These are phyloP conservation scores for Strix aluco DNA, from an alignment of 2,113 vertebrate species.

Conservation along the genomic window DNA sequence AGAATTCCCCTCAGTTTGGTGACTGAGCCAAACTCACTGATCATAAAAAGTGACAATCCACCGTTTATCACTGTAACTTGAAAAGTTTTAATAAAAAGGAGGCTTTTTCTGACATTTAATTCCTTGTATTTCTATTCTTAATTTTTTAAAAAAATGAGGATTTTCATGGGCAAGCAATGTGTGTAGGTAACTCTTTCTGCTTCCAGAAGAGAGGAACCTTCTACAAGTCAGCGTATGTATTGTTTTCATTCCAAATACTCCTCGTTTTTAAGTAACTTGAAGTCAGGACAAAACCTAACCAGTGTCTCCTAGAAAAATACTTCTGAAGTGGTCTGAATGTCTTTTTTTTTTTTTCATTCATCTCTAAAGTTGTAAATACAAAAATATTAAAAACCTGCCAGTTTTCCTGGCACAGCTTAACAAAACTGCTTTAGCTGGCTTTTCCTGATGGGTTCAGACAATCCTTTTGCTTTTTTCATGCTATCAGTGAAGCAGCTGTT, in stretches of 20 bases:
- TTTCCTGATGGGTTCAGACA: background rate
- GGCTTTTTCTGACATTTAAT: background rate
- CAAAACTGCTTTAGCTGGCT: background rate
- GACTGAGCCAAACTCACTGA: background rate
- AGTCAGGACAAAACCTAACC: background rate
- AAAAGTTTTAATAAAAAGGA: slow-evolving; percentile 30
- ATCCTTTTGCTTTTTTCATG: background rate
- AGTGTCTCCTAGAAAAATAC: background rate
- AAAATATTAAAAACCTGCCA: background rate
- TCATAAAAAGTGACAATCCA: background rate
- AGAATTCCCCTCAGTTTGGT: background rate
- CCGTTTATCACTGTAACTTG: background rate
- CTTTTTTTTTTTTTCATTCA: background rate
- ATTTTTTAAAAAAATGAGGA: rapidly evolving
- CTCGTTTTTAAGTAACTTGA: background rate
- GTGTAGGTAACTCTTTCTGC: background rate
- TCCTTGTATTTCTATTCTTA: background rate
- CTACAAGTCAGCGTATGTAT: background rate
- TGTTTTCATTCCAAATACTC: background rate
- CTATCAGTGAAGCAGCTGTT: background rate
- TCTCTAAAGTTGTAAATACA: background rate
- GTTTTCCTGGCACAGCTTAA: background rate
- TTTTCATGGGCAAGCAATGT: background rate
- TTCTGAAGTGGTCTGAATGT: background rate
- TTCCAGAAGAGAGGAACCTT: background rate